Base-by-base conservation (phyloP, 2,888 invertebrate genomes). In the Microplitis manilae region DNA sequence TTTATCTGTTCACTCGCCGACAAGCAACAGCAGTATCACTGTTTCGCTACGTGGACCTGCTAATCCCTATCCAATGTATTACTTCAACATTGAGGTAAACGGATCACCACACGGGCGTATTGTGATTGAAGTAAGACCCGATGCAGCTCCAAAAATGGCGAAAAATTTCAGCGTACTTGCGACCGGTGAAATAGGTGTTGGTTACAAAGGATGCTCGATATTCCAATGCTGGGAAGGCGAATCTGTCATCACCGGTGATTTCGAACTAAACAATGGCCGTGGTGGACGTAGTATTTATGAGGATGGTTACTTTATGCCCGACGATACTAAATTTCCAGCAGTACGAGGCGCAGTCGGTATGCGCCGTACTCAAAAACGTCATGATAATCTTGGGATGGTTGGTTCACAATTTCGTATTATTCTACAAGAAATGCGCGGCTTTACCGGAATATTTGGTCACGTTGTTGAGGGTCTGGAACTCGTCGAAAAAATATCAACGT, bases 161-260 rank as follows among this genome's bases (percentile, higher is more conserved):
- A 94, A 94, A 87, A 95, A 95, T 90, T 96, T 96, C 87, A 93
- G 93, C 73, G 92, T 94, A 30, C 90, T 95, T 68, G 92, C 94
- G 20, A 94, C 94, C 8, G 94, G 95, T 69, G 95, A 95, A 85
- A 92, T 93, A 50, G 95, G 95, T 39, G 93, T 94, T 84, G 94
- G 95, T 68, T 96, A 95, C 90, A 94, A 94, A 84, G 95, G 95
- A 62, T 96, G 96, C 89, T 92, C 93, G 83, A 94, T 96, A 83
- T 96, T 95, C 90, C 95, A 95, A 88, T 95, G 95, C 86, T 95
- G 95, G 95, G 94, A 94, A 85, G 94, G 94, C 81, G 95, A 96
- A 88, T 95, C 95, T 87, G 94, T 96, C 69, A 95, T 95, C 83
- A 94, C 94, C 15, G 95, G 95, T 20, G 96, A 96, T 89, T 95